Evolutionary conservation across 2,888 invertebrate species (phyloP).

Genomic region (Bimastos eiseni): DNA sequence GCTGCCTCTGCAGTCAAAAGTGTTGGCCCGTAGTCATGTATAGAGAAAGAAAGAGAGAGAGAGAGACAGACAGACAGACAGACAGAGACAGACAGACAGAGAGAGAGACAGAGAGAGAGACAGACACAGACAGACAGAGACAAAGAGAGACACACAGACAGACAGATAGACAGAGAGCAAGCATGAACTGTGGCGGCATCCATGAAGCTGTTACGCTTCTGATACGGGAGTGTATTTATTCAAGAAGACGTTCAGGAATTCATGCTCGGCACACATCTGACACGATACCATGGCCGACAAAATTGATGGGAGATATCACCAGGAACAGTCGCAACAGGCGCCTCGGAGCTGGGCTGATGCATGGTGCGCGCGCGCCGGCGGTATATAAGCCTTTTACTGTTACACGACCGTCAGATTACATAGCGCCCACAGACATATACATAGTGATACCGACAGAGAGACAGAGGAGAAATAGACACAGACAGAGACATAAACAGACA

Average conservation of each 20-base stretch:
- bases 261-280: constrained; percentile 6
- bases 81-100: no score
- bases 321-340: background rate
- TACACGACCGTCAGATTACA: background rate
- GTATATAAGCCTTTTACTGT: background rate
- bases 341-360: background rate
- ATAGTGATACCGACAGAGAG: no score
- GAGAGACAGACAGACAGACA: no score
- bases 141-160: no score
- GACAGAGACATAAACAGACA: no score
- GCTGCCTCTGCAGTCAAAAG: background rate
- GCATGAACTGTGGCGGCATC: background rate
- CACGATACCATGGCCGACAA: constrained; percentile 13
- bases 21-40: background rate
- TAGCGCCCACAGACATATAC: background rate
- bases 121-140: no score
- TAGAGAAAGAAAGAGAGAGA: no score
- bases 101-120: no score
- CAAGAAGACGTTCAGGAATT: background rate
- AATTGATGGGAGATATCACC: constrained; percentile 10
- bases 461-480: no score
- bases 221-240: background rate
- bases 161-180: no score
- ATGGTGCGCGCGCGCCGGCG: background rate
- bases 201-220: background rate